phyloP scores from a whole-genome alignment of 2,113 vertebrate genomes.

The Vombatus ursinus region DNA sequence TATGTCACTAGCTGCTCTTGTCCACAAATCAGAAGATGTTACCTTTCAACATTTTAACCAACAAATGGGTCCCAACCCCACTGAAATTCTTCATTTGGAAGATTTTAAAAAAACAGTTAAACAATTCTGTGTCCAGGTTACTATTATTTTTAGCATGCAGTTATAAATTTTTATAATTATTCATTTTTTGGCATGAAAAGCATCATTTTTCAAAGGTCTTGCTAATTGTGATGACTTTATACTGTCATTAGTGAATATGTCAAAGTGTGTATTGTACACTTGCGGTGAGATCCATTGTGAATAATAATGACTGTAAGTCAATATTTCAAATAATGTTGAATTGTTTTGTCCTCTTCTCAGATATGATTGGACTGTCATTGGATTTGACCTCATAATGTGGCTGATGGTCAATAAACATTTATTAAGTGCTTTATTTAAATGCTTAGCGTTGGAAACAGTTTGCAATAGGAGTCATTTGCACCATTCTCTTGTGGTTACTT shows the following conservation, averaged over 20 bases:
- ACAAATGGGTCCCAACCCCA: not conserved
- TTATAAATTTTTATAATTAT: not conserved
- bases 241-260: not conserved
- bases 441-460: not conserved
- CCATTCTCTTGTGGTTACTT: not conserved
- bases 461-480: no score
- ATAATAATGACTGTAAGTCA: not conserved
- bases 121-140: not conserved
- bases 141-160: not conserved
- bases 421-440: not conserved
- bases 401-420: not conserved
- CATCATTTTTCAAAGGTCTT: not conserved
- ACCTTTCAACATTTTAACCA: not conserved
- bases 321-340: not conserved
- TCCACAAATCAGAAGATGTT: not conserved
- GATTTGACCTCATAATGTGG: not conserved
- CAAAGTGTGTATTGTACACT: not conserved
- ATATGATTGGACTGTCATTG: not conserved
- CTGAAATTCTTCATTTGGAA: not conserved
- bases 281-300: not conserved
- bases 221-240: not conserved
- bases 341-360: not conserved
- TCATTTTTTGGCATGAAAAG: not conserved
- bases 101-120: not conserved
- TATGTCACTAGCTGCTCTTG: not conserved